phyloP scores from a whole-genome alignment of 1,140 invertebrate genomes.

The Lepidostoma basale region DNA sequence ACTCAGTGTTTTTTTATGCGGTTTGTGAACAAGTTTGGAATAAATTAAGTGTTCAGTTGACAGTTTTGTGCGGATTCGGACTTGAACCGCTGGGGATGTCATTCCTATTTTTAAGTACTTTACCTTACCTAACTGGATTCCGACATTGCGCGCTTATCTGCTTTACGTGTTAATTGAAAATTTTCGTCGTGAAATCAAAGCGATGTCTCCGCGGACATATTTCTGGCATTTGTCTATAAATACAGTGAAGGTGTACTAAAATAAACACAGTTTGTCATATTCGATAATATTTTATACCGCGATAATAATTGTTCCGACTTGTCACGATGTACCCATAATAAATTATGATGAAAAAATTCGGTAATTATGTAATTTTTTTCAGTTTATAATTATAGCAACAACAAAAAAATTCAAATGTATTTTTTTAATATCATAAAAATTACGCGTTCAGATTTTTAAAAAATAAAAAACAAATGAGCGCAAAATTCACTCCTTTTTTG shows the following conservation, averaged over 20 bases:
- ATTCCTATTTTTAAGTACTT: slow-evolving; percentile 34
- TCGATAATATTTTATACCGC: not conserved
- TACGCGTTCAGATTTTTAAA: not conserved
- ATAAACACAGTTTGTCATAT: not conserved
- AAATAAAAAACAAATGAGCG: not conserved
- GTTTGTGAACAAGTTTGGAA: not conserved
- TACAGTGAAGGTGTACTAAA: not conserved
- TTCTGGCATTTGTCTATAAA: not conserved
- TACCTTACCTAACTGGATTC: slow-evolving; percentile 29
- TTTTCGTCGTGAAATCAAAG: not conserved
- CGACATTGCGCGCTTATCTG: slow-evolving; percentile 15
- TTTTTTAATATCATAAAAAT: not conserved
- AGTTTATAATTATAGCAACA: no score
- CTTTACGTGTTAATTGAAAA: slow-evolving; percentile 23
- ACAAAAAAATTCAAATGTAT: no score
- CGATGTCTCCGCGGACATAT: not conserved
- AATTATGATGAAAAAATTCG: slow-evolving; percentile 1
- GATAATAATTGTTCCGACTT: not conserved
- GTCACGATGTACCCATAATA: not conserved
- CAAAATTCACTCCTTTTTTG: not conserved
- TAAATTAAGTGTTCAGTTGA: not conserved
- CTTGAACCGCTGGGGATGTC: slow-evolving; percentile 9
- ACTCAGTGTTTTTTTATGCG: no score
- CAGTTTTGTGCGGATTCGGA: no score
- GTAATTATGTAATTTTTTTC: slow-evolving; percentile 19